Percentiles rank a stretch among this genome's conserved stretches.
These are phyloP conservation scores for Acrocera orbiculus DNA, from an alignment of 2,888 invertebrate species.

Conservation along the genomic window DNA sequence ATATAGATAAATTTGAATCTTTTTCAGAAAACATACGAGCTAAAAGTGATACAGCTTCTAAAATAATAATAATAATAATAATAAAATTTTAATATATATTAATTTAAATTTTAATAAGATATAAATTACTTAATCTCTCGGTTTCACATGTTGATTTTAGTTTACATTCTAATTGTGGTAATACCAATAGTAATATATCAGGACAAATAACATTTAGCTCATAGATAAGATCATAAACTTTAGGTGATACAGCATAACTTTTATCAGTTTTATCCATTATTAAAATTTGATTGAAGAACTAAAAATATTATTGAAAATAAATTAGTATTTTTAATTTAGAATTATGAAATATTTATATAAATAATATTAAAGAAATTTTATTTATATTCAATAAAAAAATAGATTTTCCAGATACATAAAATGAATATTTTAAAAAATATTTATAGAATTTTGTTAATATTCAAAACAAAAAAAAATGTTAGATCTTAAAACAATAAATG, in stretches of 20 bases:
- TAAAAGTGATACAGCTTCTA: constrained; percentile 67
- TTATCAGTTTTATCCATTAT: constrained; percentile 84
- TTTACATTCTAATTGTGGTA: constrained; percentile 92
- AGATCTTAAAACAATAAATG: too few species aligned
- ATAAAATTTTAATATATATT: neutral
- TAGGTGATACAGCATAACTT: constrained; percentile 55
- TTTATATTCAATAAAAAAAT: neutral
- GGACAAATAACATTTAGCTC: constrained; percentile 90
- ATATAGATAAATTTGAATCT: constrained; percentile 71
- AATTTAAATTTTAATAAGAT: too few species aligned
- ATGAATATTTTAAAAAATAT: too few species aligned
- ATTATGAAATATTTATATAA: neutral
- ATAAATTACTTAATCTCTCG: constrained; percentile 50
- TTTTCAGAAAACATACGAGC: constrained; percentile 96
- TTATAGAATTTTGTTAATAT: too few species aligned
- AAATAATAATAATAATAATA: neutral
- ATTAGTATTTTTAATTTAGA: neutral
- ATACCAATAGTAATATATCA: constrained; percentile 63
- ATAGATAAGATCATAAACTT: constrained; percentile 90
- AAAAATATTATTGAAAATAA: constrained; percentile 17
- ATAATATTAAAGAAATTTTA: too few species aligned
- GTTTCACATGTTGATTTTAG: constrained; percentile 77
- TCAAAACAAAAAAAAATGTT: too few species aligned
- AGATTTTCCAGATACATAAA: neutral
- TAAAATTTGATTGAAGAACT: constrained; percentile 92